Percentiles rank a stretch among this genome's conserved stretches.
phyloP scores from a whole-genome alignment of 2,888 invertebrate genomes.

The Habrosyne pyritoides region DNA sequence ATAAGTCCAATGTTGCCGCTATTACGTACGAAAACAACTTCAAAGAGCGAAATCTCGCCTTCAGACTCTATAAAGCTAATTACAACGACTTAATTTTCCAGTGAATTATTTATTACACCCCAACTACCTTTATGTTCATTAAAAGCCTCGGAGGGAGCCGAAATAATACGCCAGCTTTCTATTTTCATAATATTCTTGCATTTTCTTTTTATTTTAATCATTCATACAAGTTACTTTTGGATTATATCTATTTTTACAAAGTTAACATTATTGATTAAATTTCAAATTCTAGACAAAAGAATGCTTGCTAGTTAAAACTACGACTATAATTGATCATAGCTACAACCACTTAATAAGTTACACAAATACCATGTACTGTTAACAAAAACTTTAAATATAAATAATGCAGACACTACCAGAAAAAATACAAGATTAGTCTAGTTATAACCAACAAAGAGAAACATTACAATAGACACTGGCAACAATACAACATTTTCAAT shows the following conservation, averaged over 20 bases:
- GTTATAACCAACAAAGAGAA: neutral
- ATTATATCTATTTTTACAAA: neutral
- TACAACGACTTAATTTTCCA: constrained; percentile 3
- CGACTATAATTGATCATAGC: too few relatives aligned
- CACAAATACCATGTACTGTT: too few relatives aligned
- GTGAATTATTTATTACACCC: constrained; percentile 3
- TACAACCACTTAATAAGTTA: too few relatives aligned
- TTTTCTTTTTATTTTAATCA: neutral
- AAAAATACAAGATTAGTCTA: neutral
- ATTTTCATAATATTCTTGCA: neutral
- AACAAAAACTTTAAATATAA: neutral
- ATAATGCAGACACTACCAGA: neutral
- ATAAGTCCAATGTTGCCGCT: neutral
- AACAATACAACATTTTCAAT: neutral
- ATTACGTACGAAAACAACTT: neutral
- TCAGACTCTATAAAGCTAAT: constrained; percentile 5
- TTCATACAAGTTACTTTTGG: neutral
- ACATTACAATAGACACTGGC: neutral
- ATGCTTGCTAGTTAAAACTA: too few relatives aligned
- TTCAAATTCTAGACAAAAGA: too few relatives aligned
- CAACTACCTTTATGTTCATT: constrained; percentile 6
- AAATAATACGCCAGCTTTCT: neutral
- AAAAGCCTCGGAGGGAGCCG: neutral
- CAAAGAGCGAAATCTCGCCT: neutral
- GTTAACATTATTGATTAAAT: too few relatives aligned